Base-by-base conservation (phyloP, 1,140 invertebrate genomes). In the Chrysoperla carnea region DNA sequence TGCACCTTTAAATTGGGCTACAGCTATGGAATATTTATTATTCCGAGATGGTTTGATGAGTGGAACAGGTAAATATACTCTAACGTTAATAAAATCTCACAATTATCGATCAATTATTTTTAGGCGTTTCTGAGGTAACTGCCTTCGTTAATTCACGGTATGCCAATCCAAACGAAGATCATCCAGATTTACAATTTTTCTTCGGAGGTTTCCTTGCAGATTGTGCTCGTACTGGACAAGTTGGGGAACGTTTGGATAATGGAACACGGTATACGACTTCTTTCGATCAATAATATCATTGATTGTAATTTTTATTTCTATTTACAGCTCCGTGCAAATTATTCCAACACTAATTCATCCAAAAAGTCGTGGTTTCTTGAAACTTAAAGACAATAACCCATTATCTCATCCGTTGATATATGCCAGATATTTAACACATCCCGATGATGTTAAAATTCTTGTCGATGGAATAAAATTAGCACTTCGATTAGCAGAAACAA, bases 1-100 rank as follows among this genome's bases (percentile, higher is more conserved):
- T 0, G 70, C 78, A 0, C 76, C 82, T 0, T 65, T 87, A 0
- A 87, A 87, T 60, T 87, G 84, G 84, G 84, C 84, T 3, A 84
- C 84, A 0, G 84, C 84, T 13, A 84, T 86, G 78, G 81, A 87
- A 54, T 86, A 87, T 53, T 59, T 88, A 13, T 66, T 86, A 1
- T 84, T 87, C 61, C 72, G 81, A 40, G 82, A 87, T 62, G 83
- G 83, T 1, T 63, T 86, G 0, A 87, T 86, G 83, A 84, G 81
- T 17, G 82, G 81, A 27, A 85, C 82, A 29, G 81, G 78, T 74
- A 45, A 55, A 52, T 48, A n/a, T 37, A 8, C 36, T 27, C n/a
- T 7, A 31, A 23, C 15, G 33, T 44, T 36, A 9, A 39, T 35
- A 35, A 17, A n/a, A n/a, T n/a, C n/a, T n/a, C n/a, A n/a, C n/a